A percentile compares a stretch with the other conserved stretches of the same genome.
phyloP scores from a whole-genome alignment of 2,797 vertebrate species.

The Yasuhikotakia modesta region DNA sequence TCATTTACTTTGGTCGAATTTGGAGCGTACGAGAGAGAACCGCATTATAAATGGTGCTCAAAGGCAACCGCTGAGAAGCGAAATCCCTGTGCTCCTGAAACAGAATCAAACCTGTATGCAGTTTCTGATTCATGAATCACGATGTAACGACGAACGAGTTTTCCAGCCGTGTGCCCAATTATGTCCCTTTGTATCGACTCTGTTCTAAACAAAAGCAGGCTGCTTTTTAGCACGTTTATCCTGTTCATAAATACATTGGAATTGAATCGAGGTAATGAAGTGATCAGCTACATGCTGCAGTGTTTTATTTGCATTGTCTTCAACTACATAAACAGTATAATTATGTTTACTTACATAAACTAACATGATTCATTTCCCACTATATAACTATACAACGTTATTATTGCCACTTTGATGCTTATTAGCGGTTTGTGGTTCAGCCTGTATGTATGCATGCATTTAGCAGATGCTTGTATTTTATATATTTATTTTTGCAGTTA shows the following conservation, averaged over 20 bases:
- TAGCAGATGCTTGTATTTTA: not conserved
- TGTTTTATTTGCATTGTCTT: not conserved
- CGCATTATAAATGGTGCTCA: slow-evolving; percentile 27
- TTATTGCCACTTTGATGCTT: not conserved
- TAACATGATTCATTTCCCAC: not conserved
- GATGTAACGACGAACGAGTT: not conserved
- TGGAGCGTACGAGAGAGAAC: slow-evolving; percentile 8
- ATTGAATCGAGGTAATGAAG: not conserved
- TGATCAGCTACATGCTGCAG: not conserved
- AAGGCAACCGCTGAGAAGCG: slow-evolving; percentile 30
- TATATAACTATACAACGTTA: not conserved
- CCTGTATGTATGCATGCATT: not conserved
- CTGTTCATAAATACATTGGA: not conserved
- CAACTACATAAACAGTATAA: not conserved
- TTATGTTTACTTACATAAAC: not conserved
- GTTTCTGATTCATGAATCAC: slow-evolving; percentile 23
- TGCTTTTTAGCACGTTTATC: not conserved
- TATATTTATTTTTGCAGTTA: not conserved
- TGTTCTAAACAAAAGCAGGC: not conserved
- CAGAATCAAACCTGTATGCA: slow-evolving; percentile 29
- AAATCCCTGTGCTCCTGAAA: slow-evolving; percentile 20
- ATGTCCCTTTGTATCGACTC: not conserved
- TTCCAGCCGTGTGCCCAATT: not conserved
- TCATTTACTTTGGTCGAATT: slow-evolving; percentile 51
- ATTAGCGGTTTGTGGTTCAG: not conserved